These are phyloP conservation scores for Crocodylus rhombifer DNA, from an alignment of 2,797 vertebrate species.

Conservation along the genomic window DNA sequence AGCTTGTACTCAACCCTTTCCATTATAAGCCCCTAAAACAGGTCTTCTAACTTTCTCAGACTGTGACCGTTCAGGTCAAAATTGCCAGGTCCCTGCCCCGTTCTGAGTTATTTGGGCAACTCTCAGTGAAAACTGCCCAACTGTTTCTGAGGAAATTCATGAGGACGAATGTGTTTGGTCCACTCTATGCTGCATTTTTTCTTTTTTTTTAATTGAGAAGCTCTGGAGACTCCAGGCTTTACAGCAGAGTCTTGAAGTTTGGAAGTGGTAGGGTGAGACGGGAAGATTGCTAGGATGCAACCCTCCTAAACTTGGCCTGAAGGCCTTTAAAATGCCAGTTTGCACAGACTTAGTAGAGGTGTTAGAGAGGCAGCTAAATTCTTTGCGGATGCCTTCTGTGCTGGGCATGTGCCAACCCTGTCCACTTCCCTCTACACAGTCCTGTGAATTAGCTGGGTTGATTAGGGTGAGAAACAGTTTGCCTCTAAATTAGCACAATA, in stretches of 20 bases:
- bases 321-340: not conserved
- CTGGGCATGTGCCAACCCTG: not conserved
- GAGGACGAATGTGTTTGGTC: not conserved
- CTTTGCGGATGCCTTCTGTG: not conserved
- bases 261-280: too few species aligned
- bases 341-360: not conserved
- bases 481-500: not conserved
- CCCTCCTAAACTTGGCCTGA: not conserved
- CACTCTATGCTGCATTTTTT: too few species aligned
- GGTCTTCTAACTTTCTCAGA: too few species aligned
- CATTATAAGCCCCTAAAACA: too few species aligned
- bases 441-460: not conserved
- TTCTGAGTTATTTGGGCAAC: not conserved
- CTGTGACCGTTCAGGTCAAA: too few species aligned
- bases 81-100: too few species aligned
- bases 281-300: not conserved
- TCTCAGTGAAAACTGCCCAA: not conserved
- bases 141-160: not conserved
- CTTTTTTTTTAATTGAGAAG: not conserved
- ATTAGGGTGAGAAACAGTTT: not conserved
- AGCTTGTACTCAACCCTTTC: not conserved
- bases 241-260: not conserved
- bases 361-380: not conserved
- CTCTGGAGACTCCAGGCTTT: not conserved
- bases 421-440: not conserved